A percentile compares a stretch with the other conserved stretches of the same genome.
Evolutionary conservation across 2,797 vertebrate species (phyloP).

Genomic region (Cheirogaleus major): DNA sequence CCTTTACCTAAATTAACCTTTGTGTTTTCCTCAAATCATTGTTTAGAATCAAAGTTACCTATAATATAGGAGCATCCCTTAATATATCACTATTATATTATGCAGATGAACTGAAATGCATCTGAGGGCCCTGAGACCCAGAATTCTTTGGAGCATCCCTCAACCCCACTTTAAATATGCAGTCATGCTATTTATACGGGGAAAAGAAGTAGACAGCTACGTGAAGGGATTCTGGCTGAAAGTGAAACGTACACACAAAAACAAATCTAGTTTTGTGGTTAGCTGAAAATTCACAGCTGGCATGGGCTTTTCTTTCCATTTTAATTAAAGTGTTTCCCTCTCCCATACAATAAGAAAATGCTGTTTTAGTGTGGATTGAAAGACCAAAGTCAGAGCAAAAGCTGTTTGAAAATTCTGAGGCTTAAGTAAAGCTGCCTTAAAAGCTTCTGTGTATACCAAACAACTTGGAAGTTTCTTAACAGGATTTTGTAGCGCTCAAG

Average conservation of each 20-base stretch:
- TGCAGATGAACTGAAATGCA: background rate
- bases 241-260: background rate
- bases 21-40: background rate
- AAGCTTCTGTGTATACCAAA: background rate
- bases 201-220: background rate
- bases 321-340: background rate
- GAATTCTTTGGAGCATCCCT: background rate
- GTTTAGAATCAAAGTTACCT: background rate
- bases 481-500: constrained; percentile 17
- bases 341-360: background rate
- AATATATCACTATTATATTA: background rate
- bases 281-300: constrained; percentile 4
- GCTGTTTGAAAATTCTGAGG: constrained; percentile 15
- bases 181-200: background rate
- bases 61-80: background rate
- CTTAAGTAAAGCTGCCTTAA: constrained; percentile 34
- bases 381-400: constrained; percentile 27
- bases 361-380: background rate
- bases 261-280: background rate
- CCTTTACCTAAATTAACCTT: background rate
- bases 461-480: constrained; percentile 24
- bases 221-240: background rate
- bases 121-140: background rate
- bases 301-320: background rate
- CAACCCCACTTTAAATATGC: background rate